Evolutionary conservation across 2,113 vertebrate species (phyloP).

Genomic region (Carlito syrichta): DNA sequence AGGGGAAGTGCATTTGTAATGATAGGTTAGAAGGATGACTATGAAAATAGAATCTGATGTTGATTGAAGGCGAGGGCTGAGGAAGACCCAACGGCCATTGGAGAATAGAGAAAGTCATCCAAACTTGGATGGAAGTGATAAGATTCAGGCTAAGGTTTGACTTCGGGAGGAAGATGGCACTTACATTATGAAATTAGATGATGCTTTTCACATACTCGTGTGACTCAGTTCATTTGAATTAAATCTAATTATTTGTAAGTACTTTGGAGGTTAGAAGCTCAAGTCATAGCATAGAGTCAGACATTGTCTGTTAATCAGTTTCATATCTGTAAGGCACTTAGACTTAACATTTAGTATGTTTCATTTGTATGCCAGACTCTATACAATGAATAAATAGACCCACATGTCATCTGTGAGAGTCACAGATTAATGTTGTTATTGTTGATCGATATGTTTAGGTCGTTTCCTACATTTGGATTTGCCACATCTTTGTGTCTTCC

Average conservation of each 20-base stretch:
- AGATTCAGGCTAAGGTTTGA: not conserved
- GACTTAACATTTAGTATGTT: not conserved
- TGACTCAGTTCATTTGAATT: not conserved
- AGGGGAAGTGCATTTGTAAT: not conserved
- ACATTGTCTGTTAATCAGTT: not conserved
- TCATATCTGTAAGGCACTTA: not conserved
- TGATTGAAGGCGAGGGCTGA: not conserved
- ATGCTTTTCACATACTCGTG: not conserved
- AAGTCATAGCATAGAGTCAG: not conserved
- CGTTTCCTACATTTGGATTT: not conserved
- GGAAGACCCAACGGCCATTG: not conserved
- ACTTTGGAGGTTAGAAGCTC: not conserved
- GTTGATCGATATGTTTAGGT: not conserved
- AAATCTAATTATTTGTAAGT: not conserved
- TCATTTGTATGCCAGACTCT: not conserved
- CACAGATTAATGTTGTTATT: not conserved
- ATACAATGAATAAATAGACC: not conserved
- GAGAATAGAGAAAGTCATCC: not conserved
- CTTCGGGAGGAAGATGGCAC: not conserved
- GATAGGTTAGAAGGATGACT: not conserved
- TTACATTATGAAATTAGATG: not conserved
- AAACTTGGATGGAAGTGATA: not conserved
- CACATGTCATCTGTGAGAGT: not conserved
- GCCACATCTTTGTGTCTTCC: not conserved
- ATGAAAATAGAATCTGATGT: not conserved